Percentiles rank a stretch among this genome's conserved stretches.
These are phyloP conservation scores for Nymphalis urticae DNA, from an alignment of 2,888 invertebrate species.

Conservation along the genomic window DNA sequence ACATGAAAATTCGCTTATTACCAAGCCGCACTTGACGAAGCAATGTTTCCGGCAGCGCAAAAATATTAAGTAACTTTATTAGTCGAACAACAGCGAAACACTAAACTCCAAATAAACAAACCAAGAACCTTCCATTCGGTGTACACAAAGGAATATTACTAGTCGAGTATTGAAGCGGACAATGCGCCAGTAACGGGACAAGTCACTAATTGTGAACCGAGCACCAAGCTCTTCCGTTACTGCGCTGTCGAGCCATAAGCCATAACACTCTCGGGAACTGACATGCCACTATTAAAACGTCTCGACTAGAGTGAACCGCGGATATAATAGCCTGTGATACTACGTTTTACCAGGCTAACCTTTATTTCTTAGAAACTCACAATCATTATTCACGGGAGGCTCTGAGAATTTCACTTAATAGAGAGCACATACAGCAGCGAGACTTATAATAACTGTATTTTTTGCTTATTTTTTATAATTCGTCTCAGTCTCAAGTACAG, in stretches of 20 bases:
- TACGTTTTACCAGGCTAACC: conserved; percentile 25
- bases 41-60: conserved; percentile 15
- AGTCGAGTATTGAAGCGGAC: conserved; percentile 68
- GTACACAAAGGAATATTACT: conserved; percentile 71
- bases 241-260: conserved; percentile 44
- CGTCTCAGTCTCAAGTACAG: neutral
- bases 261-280: conserved; percentile 48
- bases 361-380: conserved; percentile 30
- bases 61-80: conserved; percentile 35
- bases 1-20: conserved; percentile 10
- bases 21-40: conserved; percentile 17
- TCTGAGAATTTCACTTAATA: conserved; percentile 17
- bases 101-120: conserved; percentile 62
- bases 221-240: conserved; percentile 71
- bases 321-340: conserved; percentile 29
- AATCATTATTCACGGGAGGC: conserved; percentile 8
- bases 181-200: conserved; percentile 75
- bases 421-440: conserved; percentile 21
- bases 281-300: conserved; percentile 46
- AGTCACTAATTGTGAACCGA: conserved; percentile 73
- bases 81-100: conserved; percentile 56
- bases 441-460: conserved; percentile 15
- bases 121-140: conserved; percentile 65
- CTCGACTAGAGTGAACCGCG: conserved; percentile 35
- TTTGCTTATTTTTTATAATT: neutral